Percentiles rank a stretch among this genome's conserved stretches.
Evolutionary conservation across 2,797 vertebrate species (phyloP).

Genomic region (Myripristis jacobus): DNA sequence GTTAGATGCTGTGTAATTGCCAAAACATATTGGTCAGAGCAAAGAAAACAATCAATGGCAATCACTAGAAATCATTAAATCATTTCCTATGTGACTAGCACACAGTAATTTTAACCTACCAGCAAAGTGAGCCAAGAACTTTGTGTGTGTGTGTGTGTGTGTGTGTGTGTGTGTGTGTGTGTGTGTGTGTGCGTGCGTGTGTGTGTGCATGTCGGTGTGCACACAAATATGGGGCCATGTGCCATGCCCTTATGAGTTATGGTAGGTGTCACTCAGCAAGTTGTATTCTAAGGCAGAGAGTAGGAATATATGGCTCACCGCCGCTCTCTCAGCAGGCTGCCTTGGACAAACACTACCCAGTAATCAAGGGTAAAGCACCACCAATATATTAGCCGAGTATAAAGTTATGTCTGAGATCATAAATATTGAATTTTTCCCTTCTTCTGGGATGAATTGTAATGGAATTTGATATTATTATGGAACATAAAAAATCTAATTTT

Average conservation of each 20-base stretch:
- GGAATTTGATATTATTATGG: slow-evolving; percentile 9
- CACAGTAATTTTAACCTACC: too few relatives aligned
- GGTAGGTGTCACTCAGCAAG: slow-evolving; percentile 40
- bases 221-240: slow-evolving; percentile 15
- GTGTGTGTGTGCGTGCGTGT: too few relatives aligned
- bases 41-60: too few relatives aligned
- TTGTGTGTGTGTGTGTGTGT: too few relatives aligned
- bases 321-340: slow-evolving; percentile 29
- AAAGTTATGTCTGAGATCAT: slow-evolving; percentile 10
- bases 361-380: slow-evolving; percentile 36
- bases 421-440: slow-evolving; percentile 37
- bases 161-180: too few relatives aligned
- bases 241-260: slow-evolving; percentile 51
- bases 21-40: too few relatives aligned
- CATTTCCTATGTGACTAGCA: too few relatives aligned
- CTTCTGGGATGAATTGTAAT: slow-evolving; percentile 5
- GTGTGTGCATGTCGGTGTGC: neutral
- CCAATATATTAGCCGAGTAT: slow-evolving; percentile 31
- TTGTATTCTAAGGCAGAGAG: slow-evolving; percentile 44
- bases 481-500: slow-evolving; percentile 5
- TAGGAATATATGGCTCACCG: slow-evolving; percentile 41
- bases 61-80: too few relatives aligned
- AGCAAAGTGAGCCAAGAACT: too few relatives aligned
- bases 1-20: too few relatives aligned
- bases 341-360: slow-evolving; percentile 21